A percentile compares a stretch with the other conserved stretches of the same genome.
Conservation (phyloP, 2,888 invertebrate genomes). For the Schrankia costaestrigalis region DNA sequence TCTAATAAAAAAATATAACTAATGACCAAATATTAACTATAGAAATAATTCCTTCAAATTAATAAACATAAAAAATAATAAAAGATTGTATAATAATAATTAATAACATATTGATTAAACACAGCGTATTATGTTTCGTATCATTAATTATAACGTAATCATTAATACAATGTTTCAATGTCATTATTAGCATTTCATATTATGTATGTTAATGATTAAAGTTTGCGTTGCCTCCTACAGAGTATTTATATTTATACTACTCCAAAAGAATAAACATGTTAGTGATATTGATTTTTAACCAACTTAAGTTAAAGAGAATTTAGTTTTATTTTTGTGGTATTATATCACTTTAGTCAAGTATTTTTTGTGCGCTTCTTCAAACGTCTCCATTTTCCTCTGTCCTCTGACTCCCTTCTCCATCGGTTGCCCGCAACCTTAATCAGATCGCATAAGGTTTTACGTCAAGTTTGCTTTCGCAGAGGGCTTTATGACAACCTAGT, state of each 20-base stretch:
- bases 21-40: constrained; percentile 7
- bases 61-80: constrained; percentile 19
- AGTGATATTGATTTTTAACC: neutral
- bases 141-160: constrained; percentile 19
- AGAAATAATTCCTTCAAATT: constrained; percentile 13
- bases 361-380: too few relatives aligned
- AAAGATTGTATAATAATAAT: constrained; percentile 26
- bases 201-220: constrained; percentile 20
- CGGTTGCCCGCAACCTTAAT: too few relatives aligned
- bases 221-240: constrained; percentile 22
- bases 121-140: constrained; percentile 15
- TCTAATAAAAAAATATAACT: too few relatives aligned
- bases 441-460: too few relatives aligned
- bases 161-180: constrained; percentile 19
- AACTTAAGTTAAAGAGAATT: too few relatives aligned
- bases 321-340: too few relatives aligned
- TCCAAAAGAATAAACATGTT: constrained; percentile 1
- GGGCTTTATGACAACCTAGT: too few relatives aligned
- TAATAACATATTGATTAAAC: constrained; percentile 29
- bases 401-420: too few relatives aligned
- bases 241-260: constrained; percentile 2
- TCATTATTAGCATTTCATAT: constrained; percentile 28
- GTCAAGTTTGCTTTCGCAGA: too few relatives aligned
- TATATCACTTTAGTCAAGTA: too few relatives aligned
- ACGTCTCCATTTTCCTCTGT: too few relatives aligned